These are phyloP conservation scores for Philaenus spumarius DNA, from an alignment of 1,140 invertebrate genomes.

Conservation along the genomic window DNA sequence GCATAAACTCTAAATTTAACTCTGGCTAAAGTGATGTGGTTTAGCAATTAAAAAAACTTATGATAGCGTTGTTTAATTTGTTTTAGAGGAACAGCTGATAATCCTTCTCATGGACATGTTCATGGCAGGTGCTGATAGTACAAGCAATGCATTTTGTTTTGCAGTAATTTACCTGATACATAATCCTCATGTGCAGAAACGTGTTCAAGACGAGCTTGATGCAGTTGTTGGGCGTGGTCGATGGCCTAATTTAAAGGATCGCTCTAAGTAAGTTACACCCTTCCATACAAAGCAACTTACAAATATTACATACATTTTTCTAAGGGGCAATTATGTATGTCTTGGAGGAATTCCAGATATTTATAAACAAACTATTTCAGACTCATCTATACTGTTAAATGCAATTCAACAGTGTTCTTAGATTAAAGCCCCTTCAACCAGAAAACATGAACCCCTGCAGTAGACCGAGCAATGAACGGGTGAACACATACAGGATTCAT, in stretches of 20 bases:
- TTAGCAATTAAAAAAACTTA: too few species aligned
- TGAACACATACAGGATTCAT: too few species aligned
- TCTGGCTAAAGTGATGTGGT: too few species aligned
- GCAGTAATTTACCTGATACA: conserved; percentile 55
- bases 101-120: conserved; percentile 61
- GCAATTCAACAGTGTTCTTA: not conserved
- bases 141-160: conserved; percentile 54
- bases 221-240: conserved; percentile 47
- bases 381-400: not conserved
- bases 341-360: not conserved
- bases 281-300: not conserved
- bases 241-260: conserved; percentile 18
- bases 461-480: too few species aligned
- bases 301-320: not conserved
- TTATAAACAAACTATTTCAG: not conserved
- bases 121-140: conserved; percentile 63
- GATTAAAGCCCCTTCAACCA: too few species aligned
- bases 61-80: too few species aligned
- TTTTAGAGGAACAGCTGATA: conserved; percentile 53
- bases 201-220: conserved; percentile 62
- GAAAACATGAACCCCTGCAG: too few species aligned
- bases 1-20: too few species aligned
- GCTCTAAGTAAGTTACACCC: conserved; percentile 16
- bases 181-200: conserved; percentile 55
- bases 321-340: not conserved